Base-by-base conservation (phyloP, 2,888 invertebrate genomes). In the Melanophora roralis region DNA sequence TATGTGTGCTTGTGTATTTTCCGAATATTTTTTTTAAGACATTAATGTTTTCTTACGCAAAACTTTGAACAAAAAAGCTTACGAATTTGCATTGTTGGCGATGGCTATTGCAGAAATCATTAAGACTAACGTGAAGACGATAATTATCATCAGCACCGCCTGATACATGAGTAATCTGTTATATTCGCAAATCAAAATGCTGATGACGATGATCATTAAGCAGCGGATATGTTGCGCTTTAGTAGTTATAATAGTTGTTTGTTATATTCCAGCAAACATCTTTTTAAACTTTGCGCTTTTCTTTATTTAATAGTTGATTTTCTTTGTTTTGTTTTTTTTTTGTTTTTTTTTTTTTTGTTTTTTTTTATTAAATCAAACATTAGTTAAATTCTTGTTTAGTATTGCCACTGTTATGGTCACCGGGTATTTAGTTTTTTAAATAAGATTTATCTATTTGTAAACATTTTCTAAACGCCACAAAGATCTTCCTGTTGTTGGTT, bases 391-490 rank as follows among this genome's bases (percentile, higher is more conserved):
- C 57, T 59, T 71, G 51, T 45, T 27, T 27, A 43, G 64, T 77
- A 53, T 57, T 62, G 72, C 72, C 71, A 73, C 74, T 79, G 74
- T 74, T 79, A 60, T 79, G 67, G 67, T 62, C 72, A 76, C 62
- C 72, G 64, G n/a, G n/a, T n/a, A n/a, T 69, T 80, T 76, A 76
- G 72, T 76, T 80, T 75, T 80, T 53, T 80, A 80, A n/a, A 80
- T 76, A 80, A 80, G 80, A 80, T 80, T 80, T 80, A 80, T 80
- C 76, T 62, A 62, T 80, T 80, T 55, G 72, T 2, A 57, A 76
- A 80, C 32, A 80, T 62, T 72, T 68, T 72, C 27, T 68, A 62
- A 76, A 80, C 64, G 76, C 76, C 72, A 72, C 51, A 57, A 60
- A 68, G 68, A 67, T 62, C 67, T 71, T 11, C 3, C 19, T 2